phyloP scores from a whole-genome alignment of 2,113 vertebrate species.

The Pica pica region DNA sequence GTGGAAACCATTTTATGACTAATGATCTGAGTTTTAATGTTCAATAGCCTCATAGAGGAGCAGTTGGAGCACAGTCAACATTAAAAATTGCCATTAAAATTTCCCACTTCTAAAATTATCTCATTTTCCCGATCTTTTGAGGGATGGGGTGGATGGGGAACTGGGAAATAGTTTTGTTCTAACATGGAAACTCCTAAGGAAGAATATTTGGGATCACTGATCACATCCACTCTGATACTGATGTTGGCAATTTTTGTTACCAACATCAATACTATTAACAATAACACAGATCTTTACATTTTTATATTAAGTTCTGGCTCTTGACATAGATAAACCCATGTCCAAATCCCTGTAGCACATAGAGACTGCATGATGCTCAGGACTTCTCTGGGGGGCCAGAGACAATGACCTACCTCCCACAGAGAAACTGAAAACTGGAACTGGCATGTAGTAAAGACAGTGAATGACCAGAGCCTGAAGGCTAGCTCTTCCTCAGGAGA shows the following conservation, averaged over 20 bases:
- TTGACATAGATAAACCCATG: neutral
- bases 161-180: neutral
- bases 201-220: neutral
- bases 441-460: fast-evolving
- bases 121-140: neutral
- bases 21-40: neutral
- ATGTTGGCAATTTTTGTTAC: neutral
- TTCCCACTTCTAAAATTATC: neutral
- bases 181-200: neutral
- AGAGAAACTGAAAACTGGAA: neutral
- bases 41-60: neutral
- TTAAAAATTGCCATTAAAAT: neutral
- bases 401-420: neutral
- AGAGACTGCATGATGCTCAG: neutral
- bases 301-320: neutral
- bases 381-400: neutral
- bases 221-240: neutral
- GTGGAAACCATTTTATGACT: neutral
- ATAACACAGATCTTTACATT: neutral
- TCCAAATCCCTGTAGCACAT: neutral
- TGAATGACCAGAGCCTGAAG: neutral
- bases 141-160: neutral
- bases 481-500: neutral
- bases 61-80: neutral
- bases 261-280: neutral